Evolutionary conservation across 2,113 vertebrate species (phyloP).

Genomic region (Tragulus kanchil): DNA sequence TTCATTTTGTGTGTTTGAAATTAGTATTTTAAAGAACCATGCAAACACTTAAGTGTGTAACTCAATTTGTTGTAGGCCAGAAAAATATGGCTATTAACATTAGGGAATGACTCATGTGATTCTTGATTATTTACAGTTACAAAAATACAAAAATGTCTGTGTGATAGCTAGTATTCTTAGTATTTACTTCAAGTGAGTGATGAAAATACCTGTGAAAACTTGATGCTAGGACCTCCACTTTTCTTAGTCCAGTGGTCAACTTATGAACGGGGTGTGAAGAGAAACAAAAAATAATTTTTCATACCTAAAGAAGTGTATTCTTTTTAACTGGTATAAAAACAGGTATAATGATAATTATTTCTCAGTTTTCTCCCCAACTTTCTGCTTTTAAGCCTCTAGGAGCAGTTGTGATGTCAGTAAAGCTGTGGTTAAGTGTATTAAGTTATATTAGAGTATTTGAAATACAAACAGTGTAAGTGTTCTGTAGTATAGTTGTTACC

Average conservation of each 20-base stretch:
- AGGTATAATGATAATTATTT: background rate
- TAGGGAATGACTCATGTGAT: background rate
- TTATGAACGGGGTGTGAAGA: constrained; percentile 24
- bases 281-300: background rate
- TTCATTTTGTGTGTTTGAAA: constrained; percentile 6
- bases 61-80: constrained; percentile 31
- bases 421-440: background rate
- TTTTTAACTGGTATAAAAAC: background rate
- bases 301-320: background rate
- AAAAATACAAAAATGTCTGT: background rate
- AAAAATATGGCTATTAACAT: background rate
- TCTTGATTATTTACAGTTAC: background rate
- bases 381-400: background rate
- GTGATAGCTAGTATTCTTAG: background rate
- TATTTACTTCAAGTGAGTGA: constrained; percentile 31
- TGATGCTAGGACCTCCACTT: background rate
- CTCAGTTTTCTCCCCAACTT: background rate
- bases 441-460: background rate
- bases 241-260: background rate
- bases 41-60: background rate
- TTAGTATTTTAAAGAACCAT: constrained; percentile 42
- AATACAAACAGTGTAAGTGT: background rate
- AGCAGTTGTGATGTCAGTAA: constrained; percentile 7
- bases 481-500: background rate
- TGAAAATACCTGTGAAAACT: constrained; percentile 17